Percentiles rank a stretch among this genome's conserved stretches.
phyloP scores from a whole-genome alignment of 2,888 invertebrate species.

The Drosophila imparisetae region DNA sequence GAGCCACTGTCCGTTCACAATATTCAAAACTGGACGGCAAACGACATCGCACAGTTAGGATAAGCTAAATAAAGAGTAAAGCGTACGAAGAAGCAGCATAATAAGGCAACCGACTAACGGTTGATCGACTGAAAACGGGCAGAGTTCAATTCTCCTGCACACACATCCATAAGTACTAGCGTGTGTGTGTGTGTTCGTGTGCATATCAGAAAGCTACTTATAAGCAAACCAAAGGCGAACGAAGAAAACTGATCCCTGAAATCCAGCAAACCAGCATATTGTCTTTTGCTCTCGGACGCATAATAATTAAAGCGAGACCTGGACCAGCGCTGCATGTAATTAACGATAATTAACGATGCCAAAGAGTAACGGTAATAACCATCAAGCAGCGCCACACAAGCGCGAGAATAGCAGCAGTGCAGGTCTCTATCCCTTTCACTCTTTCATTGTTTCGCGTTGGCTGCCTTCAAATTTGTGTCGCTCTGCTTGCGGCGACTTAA shows the following conservation, averaged over 20 bases:
- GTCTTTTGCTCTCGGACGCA: constrained; percentile 19
- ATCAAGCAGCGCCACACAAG: constrained; percentile 8
- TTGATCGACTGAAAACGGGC: constrained; percentile 7
- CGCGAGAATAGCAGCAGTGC: constrained; percentile 30
- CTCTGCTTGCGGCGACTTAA: constrained; percentile 40
- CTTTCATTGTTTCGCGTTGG: neutral
- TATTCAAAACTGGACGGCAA: constrained; percentile 13
- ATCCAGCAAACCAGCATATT: neutral
- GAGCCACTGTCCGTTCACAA: constrained; percentile 32
- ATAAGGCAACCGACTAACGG: neutral
- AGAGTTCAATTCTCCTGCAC: constrained; percentile 17
- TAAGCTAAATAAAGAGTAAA: neutral
- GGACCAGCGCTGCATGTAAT: constrained; percentile 54
- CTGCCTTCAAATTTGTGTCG: constrained; percentile 46
- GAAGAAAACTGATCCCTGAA: constrained; percentile 3
- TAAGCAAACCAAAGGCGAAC: neutral
- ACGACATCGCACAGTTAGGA: constrained; percentile 6
- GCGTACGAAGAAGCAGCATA: neutral
- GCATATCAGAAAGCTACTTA: neutral
- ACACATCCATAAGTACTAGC: neutral
- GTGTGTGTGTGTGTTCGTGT: neutral
- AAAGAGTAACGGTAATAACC: constrained; percentile 68
- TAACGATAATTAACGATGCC: constrained; percentile 67
- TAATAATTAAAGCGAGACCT: constrained; percentile 59
- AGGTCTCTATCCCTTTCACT: neutral